Evolutionary conservation across 2,888 invertebrate species (phyloP).

Genomic region (Epiblema foenella): DNA sequence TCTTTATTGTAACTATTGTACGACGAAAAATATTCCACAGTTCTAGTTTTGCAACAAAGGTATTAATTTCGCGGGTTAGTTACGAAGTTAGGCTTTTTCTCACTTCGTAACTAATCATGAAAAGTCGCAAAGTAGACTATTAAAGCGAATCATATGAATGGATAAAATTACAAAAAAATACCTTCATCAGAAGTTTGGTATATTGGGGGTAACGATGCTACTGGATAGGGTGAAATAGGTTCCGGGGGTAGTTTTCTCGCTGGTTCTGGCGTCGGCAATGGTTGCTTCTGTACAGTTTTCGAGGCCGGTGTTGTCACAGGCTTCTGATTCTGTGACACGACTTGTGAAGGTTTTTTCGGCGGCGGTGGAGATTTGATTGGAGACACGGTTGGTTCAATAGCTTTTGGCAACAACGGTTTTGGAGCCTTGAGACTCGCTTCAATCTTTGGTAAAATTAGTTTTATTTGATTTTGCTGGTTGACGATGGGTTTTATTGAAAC

Average conservation of each 20-base stretch:
- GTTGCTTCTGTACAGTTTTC: not conserved
- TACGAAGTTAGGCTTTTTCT: not conserved
- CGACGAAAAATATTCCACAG: not conserved
- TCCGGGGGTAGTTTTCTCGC: not conserved
- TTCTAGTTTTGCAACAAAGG: not conserved
- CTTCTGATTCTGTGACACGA: not conserved
- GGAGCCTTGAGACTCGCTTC: slow-evolving; percentile 24
- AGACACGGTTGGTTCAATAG: not conserved
- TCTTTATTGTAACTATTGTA: no score
- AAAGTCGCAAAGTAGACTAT: not conserved
- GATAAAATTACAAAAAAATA: not conserved
- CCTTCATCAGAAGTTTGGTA: not conserved
- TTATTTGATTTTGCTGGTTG: slow-evolving; percentile 3
- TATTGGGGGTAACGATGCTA: not conserved
- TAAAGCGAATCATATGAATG: not conserved
- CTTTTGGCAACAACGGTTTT: not conserved
- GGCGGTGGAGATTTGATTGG: not conserved
- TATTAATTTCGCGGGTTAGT: not conserved
- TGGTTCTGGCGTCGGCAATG: not conserved
- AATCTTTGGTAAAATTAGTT: slow-evolving; percentile 17
- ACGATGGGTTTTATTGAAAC: not conserved
- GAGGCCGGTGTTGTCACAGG: not conserved
- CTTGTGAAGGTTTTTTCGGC: not conserved
- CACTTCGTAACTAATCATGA: not conserved
- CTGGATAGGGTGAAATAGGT: not conserved